A percentile compares a stretch with the other conserved stretches of the same genome.
These are phyloP conservation scores for Neria commutata DNA, from an alignment of 2,888 invertebrate species.

Conservation along the genomic window DNA sequence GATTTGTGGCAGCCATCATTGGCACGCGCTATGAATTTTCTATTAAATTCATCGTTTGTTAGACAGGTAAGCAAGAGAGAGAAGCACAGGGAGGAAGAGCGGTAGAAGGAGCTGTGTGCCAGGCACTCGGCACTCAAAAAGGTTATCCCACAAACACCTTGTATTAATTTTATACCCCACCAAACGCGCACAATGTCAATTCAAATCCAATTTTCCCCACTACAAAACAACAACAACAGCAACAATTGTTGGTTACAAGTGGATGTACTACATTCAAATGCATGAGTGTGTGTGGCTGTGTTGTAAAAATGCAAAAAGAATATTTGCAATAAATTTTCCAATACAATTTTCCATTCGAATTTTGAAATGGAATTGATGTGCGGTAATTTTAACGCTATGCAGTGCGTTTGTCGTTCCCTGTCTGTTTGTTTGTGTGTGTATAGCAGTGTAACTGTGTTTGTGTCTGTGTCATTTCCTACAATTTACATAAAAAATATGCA, in stretches of 20 bases:
- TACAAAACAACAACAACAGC: slow-evolving; percentile 2
- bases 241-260: background rate
- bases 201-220: slow-evolving; percentile 19
- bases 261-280: background rate
- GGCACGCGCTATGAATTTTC: slow-evolving; percentile 18
- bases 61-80: background rate
- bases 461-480: slow-evolving; percentile 19
- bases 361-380: too few relatives aligned
- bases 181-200: slow-evolving; percentile 13
- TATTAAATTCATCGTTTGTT: slow-evolving; percentile 15
- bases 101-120: background rate
- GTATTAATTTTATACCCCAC: background rate
- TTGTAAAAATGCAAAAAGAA: too few relatives aligned
- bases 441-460: too few relatives aligned
- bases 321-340: too few relatives aligned
- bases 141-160: background rate
- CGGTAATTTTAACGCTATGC: too few relatives aligned
- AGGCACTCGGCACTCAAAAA: background rate
- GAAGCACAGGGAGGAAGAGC: background rate
- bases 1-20: slow-evolving; percentile 1
- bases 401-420: too few relatives aligned
- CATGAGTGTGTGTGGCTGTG: too few relatives aligned
- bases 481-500: background rate
- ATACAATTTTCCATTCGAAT: too few relatives aligned
- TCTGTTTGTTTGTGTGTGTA: background rate